Base-by-base conservation (phyloP, 2,888 invertebrate genomes). In the Dione juno region DNA sequence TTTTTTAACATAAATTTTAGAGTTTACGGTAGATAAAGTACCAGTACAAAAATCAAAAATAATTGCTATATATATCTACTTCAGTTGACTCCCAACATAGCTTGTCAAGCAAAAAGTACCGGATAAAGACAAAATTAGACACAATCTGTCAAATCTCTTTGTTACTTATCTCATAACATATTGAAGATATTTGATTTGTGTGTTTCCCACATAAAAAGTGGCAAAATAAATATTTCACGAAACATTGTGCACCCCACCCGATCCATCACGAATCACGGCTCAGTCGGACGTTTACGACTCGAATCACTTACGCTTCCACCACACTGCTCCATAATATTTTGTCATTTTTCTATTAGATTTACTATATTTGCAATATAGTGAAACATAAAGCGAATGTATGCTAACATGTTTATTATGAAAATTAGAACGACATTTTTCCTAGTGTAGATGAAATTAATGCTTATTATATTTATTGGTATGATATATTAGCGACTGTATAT, bases 281-380 rank as follows among this genome's bases (percentile, higher is more conserved):
- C 77, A 75, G 73, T 76, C 76, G 81, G 86, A 89, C 89, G 78
- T 89, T 89, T 89, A 91, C 88, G 88, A 88, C 82, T 86, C 74
- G 81, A 86, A 88, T 90, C 90, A 91, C 84, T 84, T 82, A 85
- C 82, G 85, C 84, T 90, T 90, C 90, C 89, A 87, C 81, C 79
- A 80, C 80, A 85, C 71, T 70, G 65, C 68, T 59, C 53, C 59
- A 53, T 53, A 48, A 59, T 53, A 68, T 53, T 71, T 71, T 53
- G 68, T 59, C 71, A 71, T 59, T 63, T 68, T 68, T 67, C 50
- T 67, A 48, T 67, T 50, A 67, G 67, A 40, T 67, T 50, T 40
- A 21, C n/a, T 58, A 21, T 7, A 14, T 48, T 45, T 45, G 16
- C n/a, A 43, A 43, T 28, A 45, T 28, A n/a, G 0, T 45, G n/a